Evolutionary conservation across 92 coral and sea anemone species (phyloP), one percentile per base, ranked within the genome.

Genomic region (Phenganax subtilis): DNA sequence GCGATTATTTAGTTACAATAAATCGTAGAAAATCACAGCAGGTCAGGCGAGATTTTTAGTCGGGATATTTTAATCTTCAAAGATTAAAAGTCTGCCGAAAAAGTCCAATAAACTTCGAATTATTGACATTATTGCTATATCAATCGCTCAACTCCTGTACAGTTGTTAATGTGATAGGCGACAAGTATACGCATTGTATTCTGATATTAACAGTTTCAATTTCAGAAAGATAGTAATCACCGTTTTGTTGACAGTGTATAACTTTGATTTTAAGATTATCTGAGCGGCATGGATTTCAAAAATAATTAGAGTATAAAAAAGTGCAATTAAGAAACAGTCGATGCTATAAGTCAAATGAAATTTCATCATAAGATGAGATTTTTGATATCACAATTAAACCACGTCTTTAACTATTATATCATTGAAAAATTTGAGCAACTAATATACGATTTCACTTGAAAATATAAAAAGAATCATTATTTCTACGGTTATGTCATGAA

Each of bases 51-150:
- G 20, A 20, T 3, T 10, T 27, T 6, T 27, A 25, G 54, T 68
- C 54, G 54, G 73, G 73, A 68, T 68, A 37, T 30, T 68, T 68
- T 68, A 0, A 68, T 68, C 53, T 68, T 20, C 6, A 12, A 30
- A 68, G 73, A 68, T 68, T 68, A 68, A 68, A 68, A 68, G 47
- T 10, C 73, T 68, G n/a, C 67, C 67, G 67, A 17, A 14, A 61
- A 28, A 17, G 1, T 68, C n/a, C 73, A 68, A 68, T 68, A 68
- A 68, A 68, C 16, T 68, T 37, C 53, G 37, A 68, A 68, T 68
- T 68, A 68, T 37, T 68, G 12, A 68, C 12, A 9, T 30, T 68
- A 37, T 52, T 37, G 73, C 7, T 28, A 16, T 2, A 27, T 68
- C 6, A n/a, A 0, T n/a, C 30, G 3, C 67, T 5, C 67, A 61